Conservation (phyloP, 2,888 invertebrate genomes). For the Spilarctia lutea region DNA sequence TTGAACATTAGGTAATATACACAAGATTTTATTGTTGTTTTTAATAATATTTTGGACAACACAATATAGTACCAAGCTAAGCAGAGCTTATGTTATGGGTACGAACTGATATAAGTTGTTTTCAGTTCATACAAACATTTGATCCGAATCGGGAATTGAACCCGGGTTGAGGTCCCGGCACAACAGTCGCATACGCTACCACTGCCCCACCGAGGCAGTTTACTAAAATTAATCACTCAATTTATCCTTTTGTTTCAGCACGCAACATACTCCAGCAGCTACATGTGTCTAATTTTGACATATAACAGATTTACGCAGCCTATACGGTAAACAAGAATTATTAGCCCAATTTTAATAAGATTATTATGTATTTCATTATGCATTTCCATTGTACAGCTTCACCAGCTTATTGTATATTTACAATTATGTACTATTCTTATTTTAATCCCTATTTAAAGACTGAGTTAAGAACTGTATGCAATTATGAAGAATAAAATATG, state of each 20-base stretch:
- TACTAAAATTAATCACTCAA: background rate
- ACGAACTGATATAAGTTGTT: too few relatives aligned
- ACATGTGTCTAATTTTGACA: constrained; percentile 92
- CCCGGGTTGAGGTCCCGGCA: too few relatives aligned
- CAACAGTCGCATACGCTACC: too few relatives aligned
- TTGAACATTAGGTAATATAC: background rate
- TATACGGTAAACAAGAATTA: background rate
- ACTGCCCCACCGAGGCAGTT: too few relatives aligned
- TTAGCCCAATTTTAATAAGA: background rate
- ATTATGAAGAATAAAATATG: constrained; percentile 19
- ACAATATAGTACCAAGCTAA: too few relatives aligned
- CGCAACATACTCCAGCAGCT: constrained; percentile 94
- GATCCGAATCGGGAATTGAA: too few relatives aligned
- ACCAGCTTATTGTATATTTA: constrained; percentile 25
- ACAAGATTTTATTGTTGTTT: too few relatives aligned
- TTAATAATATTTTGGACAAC: too few relatives aligned
- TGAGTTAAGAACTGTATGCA: constrained; percentile 47
- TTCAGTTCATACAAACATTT: too few relatives aligned
- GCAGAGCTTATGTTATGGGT: too few relatives aligned
- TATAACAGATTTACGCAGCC: constrained; percentile 60
- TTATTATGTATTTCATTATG: background rate
- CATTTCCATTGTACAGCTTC: background rate
- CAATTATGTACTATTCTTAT: constrained; percentile 41
- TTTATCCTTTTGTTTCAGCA: constrained; percentile 84
- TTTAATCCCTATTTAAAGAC: constrained; percentile 46